Evolutionary conservation across 2,888 invertebrate species (phyloP), one percentile per base, ranked within the genome.

Genomic region (Philereme transversata): DNA sequence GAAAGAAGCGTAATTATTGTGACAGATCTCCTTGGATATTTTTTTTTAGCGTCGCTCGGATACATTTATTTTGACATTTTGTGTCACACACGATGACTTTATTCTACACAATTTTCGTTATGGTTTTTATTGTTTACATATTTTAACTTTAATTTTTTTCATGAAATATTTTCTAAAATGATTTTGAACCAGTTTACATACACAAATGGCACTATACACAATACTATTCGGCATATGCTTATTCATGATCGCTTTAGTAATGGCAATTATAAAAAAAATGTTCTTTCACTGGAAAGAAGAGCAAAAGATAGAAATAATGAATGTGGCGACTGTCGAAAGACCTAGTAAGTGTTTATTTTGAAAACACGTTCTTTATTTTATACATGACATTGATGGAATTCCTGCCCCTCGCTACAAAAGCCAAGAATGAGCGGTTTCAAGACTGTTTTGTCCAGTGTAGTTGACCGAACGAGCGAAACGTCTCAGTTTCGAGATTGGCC

Each of bases 281-380:
- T 90, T 88, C 70, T 90, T 89, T 64, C 86, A 83, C 65, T 91
- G 89, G 91, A 82, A 88, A 73, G 82, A 85, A 62, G 90, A 91
- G 46, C 83, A 88, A 66, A 86, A 85, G 68, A 90, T 84, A 53
- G 90, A 91, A 68, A 77, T 79, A 59, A 81, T 79, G 73, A 64
- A 51, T 4, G 53, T 70, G 5, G 63, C 75, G 8, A 57, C 69
- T 49, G 78, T 81, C 22, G 83, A 85, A 38, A 80, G 88, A 70
- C 91, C 91, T 35, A 82, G 91, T 90, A 64, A 70, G 76, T 71
- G 50, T 10, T n/a, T n/a, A n/a, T n/a, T 40, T 54, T 7, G 36
- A 36, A 36, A 22, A 22, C 22, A 22, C 22, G 22, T 1, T 22
- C n/a, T n/a, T n/a, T 1, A 22, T 22, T 22, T 22, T 22, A 22